Evolutionary conservation across 2,888 invertebrate species (phyloP), one percentile per base, ranked within the genome.

Genomic region (Tipula helvola): DNA sequence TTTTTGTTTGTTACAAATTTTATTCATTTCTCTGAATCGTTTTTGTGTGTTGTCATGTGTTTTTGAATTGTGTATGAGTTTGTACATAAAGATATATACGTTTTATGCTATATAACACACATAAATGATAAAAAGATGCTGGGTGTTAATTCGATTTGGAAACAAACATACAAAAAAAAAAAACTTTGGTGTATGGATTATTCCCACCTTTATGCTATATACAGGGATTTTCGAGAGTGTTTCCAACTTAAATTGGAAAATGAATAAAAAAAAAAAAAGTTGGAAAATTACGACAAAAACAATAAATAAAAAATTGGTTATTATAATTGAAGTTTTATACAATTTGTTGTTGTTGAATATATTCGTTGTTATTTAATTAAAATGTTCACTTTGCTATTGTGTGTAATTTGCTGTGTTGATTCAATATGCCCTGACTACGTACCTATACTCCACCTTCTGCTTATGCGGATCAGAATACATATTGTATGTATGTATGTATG

Each of bases 281-380:
- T 39, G 84, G 84, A 84, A 84, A 84, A 84, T 84, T 84, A 84
- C 41, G 41, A 41, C 84, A 41, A 39, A 84, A 84, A 39, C 36
- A 84, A 84, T 84, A 84, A 84, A 84, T 84, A 84, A 84, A 84
- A 84, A 84, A 84, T 84, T 84, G 84, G 84, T 84, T 84, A 84
- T 84, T 84, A 84, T 84, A 84, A 84, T 84, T 84, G 41, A 84
- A 84, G 84, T 71, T 71, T 71, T 52, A 52, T 52, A 52, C 52
- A 52, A 44, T 44, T 52, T 52, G 28, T 71, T 71, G 7, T 71
- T 52, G 0, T 71, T 42, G 42, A 8, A 44, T 71, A 71, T 28
- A 71, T 28, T 71, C 71, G 71, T 71, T 71, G 71, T 71, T 71
- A 71, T 71, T 71, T 71, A 71, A 71, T 71, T 71, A 71, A 71